Percentiles rank a stretch among this genome's conserved stretches.
Evolutionary conservation across 2,113 vertebrate genomes (phyloP).

Genomic region (Acanthisitta chloris): DNA sequence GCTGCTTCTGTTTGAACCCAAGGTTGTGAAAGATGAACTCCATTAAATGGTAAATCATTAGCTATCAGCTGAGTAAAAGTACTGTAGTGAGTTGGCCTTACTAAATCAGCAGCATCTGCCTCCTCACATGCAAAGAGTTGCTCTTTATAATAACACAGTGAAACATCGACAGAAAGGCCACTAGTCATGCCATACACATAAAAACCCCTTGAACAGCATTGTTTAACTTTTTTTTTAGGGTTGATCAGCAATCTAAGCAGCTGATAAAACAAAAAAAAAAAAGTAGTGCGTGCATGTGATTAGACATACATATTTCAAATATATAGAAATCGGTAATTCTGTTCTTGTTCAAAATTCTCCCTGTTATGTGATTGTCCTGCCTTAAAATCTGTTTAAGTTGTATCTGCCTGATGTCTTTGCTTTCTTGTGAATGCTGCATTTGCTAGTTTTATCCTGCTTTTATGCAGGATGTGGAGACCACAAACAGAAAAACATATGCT

Average conservation of each 20-base stretch:
- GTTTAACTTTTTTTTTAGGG: not conserved
- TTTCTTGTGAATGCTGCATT: slow-evolving; percentile 39
- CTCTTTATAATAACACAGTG: slow-evolving; percentile 26
- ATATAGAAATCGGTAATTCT: slow-evolving; percentile 11
- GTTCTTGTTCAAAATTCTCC: not conserved
- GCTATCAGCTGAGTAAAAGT: slow-evolving; percentile 66
- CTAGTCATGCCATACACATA: not conserved
- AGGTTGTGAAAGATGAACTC: slow-evolving; percentile 68
- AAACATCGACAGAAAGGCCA: slow-evolving; percentile 22
- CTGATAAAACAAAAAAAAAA: not conserved
- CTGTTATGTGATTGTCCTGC: not conserved
- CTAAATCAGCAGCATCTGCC: slow-evolving; percentile 50
- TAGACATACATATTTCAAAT: not conserved
- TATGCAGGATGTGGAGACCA: not conserved
- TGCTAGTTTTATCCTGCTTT: slow-evolving; percentile 47
- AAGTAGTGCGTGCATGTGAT: not conserved
- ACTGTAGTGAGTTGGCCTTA: slow-evolving; percentile 1
- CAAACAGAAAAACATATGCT: slow-evolving; percentile 13
- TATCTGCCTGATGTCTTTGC: not conserved
- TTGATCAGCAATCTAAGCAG: slow-evolving; percentile 14
- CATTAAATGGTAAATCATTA: slow-evolving; percentile 74
- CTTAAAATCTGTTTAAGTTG: slow-evolving; percentile 49
- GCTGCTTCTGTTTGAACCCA: slow-evolving; percentile 70
- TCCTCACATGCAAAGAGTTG: slow-evolving; percentile 25
- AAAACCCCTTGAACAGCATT: not conserved